A percentile compares a stretch with the other conserved stretches of the same genome.
Conservation (phyloP, 1,140 invertebrate genomes). For the Archegozetes longisetosus region DNA sequence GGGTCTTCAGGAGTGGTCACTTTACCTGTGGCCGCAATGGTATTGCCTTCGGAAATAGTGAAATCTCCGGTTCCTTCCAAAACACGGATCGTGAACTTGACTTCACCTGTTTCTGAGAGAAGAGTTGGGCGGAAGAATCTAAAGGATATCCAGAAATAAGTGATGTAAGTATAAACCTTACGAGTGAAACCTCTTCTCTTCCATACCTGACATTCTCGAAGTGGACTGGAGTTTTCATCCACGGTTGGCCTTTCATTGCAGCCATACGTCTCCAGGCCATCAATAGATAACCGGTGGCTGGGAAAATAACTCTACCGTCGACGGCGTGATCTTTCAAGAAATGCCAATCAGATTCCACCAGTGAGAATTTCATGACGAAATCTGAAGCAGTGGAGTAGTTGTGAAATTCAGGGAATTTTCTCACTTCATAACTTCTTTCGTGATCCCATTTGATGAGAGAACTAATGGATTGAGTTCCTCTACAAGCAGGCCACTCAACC, state of each 20-base stretch:
- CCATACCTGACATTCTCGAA: slow-evolving; percentile 53
- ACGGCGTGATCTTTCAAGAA: slow-evolving; percentile 72
- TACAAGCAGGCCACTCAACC: slow-evolving; percentile 31
- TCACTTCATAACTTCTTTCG: slow-evolving; percentile 13
- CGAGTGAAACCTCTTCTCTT: slow-evolving; percentile 42
- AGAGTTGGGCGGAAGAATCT: slow-evolving; percentile 77
- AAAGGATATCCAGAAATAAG: slow-evolving; percentile 44
- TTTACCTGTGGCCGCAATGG: slow-evolving; percentile 54
- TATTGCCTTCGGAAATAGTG: slow-evolving; percentile 71
- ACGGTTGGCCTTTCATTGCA: slow-evolving; percentile 52
- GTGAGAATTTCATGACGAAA: slow-evolving; percentile 36
- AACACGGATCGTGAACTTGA: slow-evolving; percentile 54
- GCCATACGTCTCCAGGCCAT: slow-evolving; percentile 83
- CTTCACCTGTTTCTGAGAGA: slow-evolving; percentile 47
- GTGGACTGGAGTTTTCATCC: slow-evolving; percentile 36
- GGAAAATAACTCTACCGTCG: slow-evolving; percentile 85
- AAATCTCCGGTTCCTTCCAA: slow-evolving; percentile 73
- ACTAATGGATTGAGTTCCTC: slow-evolving; percentile 34
- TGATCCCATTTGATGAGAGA: slow-evolving; percentile 37
- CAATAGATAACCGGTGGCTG: slow-evolving; percentile 82
- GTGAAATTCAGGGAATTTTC: slow-evolving; percentile 10
- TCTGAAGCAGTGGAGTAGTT: slow-evolving; percentile 3
- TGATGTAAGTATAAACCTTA: slow-evolving; percentile 64
- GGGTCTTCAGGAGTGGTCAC: slow-evolving; percentile 31
- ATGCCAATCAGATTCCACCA: slow-evolving; percentile 49